A percentile compares a stretch with the other conserved stretches of the same genome.
phyloP scores from a whole-genome alignment of 2,888 invertebrate genomes.

The Acronicta alni region DNA sequence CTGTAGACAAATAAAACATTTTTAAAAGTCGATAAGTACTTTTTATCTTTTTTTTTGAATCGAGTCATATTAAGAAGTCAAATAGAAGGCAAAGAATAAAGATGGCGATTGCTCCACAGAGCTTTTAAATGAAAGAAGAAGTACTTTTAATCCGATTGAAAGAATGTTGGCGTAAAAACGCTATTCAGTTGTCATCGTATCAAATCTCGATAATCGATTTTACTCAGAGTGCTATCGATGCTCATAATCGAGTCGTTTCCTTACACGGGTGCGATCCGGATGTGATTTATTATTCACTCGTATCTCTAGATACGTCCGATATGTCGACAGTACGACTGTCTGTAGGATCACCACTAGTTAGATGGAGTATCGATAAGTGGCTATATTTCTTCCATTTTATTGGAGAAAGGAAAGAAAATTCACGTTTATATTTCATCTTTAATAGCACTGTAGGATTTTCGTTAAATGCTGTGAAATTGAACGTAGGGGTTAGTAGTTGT shows the following conservation, averaged over 20 bases:
- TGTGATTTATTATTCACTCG: slow-evolving; percentile 49
- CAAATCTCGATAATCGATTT: slow-evolving; percentile 30
- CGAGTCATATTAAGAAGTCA: no score
- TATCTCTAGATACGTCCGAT: slow-evolving; percentile 30
- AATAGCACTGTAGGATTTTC: no score
- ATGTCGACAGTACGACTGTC: slow-evolving; percentile 16
- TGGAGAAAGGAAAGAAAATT: not conserved
- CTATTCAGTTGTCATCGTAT: slow-evolving; percentile 8
- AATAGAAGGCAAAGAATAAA: no score
- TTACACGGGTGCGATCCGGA: slow-evolving; percentile 42
- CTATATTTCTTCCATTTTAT: slow-evolving; percentile 20
- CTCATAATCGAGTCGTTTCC: slow-evolving; percentile 39
- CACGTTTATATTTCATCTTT: no score
- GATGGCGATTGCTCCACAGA: no score
- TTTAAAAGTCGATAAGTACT: no score
- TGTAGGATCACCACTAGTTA: slow-evolving; percentile 2
- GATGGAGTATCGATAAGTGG: slow-evolving; percentile 23
- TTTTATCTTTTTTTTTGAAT: no score
- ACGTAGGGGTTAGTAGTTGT: no score
- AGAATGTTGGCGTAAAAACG: not conserved
- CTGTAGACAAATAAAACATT: no score
- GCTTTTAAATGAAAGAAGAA: no score
- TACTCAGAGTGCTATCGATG: slow-evolving; percentile 10
- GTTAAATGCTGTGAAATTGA: no score
- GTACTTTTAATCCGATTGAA: not conserved